Conservation (phyloP, 2,797 vertebrate genomes). For the Manis javanica region DNA sequence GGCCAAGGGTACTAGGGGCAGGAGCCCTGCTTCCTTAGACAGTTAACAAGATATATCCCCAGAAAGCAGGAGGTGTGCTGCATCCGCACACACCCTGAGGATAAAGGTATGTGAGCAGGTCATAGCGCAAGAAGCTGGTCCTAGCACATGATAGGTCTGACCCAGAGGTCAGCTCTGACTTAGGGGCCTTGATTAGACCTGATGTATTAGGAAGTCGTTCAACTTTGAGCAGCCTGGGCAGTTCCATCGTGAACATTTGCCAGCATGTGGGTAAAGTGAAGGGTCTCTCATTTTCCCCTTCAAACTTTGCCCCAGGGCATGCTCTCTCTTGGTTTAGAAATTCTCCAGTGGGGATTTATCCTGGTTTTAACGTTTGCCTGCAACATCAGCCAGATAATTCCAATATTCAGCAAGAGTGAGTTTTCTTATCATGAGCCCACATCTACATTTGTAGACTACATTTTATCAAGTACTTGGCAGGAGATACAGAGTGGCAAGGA, state of each 20-base stretch:
- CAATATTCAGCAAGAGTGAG: conserved; percentile 60
- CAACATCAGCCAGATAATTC: conserved; percentile 24
- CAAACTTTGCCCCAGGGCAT: background rate
- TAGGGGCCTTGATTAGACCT: background rate
- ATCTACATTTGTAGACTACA: conserved; percentile 75
- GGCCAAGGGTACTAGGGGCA: background rate
- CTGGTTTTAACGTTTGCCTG: conserved; percentile 58
- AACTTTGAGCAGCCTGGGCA: background rate
- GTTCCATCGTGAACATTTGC: background rate
- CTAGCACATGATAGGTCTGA: background rate
- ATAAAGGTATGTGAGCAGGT: background rate
- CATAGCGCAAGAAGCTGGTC: background rate
- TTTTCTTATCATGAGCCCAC: conserved; percentile 64
- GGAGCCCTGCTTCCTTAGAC: background rate
- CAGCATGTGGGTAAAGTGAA: background rate
- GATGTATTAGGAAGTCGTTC: background rate
- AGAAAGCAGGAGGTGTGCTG: background rate
- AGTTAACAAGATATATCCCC: background rate
- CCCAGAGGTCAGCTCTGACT: background rate
- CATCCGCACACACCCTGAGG: background rate
- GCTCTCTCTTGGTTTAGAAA: background rate
- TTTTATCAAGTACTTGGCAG: conserved; percentile 75
- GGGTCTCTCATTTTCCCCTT: background rate
- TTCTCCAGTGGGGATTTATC: conserved; percentile 22
- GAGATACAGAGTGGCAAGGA: conserved; percentile 25